These are phyloP conservation scores for Macrophya annulata DNA, from an alignment of 2,888 invertebrate species.

Conservation along the genomic window DNA sequence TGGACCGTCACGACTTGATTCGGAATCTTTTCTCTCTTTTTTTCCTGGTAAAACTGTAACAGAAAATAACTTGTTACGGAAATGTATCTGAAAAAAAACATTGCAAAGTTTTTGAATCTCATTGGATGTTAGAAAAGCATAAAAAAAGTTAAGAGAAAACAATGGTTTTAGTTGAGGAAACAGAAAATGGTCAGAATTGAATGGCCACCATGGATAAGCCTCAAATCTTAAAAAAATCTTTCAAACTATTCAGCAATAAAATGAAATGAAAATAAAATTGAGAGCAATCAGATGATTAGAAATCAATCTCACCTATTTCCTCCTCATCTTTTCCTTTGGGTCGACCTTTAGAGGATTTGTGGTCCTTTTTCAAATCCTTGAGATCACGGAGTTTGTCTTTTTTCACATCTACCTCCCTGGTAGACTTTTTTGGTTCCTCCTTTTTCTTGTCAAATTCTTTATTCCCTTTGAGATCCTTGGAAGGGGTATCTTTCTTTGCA, in stretches of 20 bases:
- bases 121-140: neutral
- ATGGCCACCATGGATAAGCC: neutral
- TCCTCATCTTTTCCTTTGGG: constrained; percentile 78
- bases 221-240: neutral
- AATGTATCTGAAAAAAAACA: neutral
- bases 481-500: constrained; percentile 71
- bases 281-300: neutral
- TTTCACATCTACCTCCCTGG: constrained; percentile 74
- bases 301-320: constrained; percentile 68
- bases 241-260: neutral
- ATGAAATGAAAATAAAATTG: neutral
- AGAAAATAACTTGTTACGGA: constrained; percentile 39
- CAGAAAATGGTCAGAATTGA: neutral
- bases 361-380: constrained; percentile 76
- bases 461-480: constrained; percentile 71
- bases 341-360: constrained; percentile 74
- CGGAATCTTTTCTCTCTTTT: constrained; percentile 77
- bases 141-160: neutral
- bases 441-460: constrained; percentile 77
- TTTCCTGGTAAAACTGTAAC: constrained; percentile 68
- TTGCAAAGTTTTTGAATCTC: neutral
- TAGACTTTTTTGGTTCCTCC: constrained; percentile 75
- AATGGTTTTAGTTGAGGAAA: neutral
- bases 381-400: constrained; percentile 75
- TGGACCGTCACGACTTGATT: constrained; percentile 74